phyloP scores from a whole-genome alignment of 2,888 invertebrate genomes.

The Melinaea menophilus region DNA sequence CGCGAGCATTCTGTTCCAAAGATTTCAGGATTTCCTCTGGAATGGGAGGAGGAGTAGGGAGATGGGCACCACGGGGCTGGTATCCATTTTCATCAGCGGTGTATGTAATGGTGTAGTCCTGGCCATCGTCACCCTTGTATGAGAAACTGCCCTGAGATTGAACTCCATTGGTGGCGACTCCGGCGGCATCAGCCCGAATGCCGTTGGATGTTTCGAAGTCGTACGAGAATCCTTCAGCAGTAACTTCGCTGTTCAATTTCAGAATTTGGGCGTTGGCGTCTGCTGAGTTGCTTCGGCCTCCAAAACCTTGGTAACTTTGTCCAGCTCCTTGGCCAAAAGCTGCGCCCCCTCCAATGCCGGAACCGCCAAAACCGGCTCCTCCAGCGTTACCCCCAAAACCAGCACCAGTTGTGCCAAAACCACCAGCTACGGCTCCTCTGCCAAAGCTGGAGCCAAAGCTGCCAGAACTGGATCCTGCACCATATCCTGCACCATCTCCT shows the following conservation, averaged over 20 bases:
- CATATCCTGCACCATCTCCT: constrained; percentile 62
- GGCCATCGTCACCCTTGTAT: constrained; percentile 73
- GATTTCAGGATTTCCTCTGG: constrained; percentile 71
- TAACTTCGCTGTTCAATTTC: constrained; percentile 64
- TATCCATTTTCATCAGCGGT: constrained; percentile 73
- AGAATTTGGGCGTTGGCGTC: constrained; percentile 68
- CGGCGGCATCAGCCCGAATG: constrained; percentile 68
- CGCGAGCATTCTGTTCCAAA: constrained; percentile 72
- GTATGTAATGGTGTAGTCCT: constrained; percentile 71
- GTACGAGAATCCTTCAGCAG: constrained; percentile 68
- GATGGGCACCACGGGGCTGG: constrained; percentile 68
- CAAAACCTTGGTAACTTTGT: constrained; percentile 35
- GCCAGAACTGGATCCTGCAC: constrained; percentile 45
- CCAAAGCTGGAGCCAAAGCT: constrained; percentile 35
- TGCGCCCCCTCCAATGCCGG: constrained; percentile 36
- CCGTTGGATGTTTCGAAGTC: constrained; percentile 73
- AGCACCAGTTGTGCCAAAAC: constrained; percentile 35
- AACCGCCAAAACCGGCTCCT: constrained; percentile 36
- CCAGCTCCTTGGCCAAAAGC: constrained; percentile 33
- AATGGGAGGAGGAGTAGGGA: constrained; percentile 72
- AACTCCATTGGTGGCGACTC: constrained; percentile 69
- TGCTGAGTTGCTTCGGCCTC: constrained; percentile 45
- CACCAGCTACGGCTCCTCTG: constrained; percentile 30
- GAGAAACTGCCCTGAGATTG: constrained; percentile 71
- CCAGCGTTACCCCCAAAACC: constrained; percentile 35